Conservation (phyloP, 2,888 invertebrate genomes). For the Drosophila silvestris region DNA sequence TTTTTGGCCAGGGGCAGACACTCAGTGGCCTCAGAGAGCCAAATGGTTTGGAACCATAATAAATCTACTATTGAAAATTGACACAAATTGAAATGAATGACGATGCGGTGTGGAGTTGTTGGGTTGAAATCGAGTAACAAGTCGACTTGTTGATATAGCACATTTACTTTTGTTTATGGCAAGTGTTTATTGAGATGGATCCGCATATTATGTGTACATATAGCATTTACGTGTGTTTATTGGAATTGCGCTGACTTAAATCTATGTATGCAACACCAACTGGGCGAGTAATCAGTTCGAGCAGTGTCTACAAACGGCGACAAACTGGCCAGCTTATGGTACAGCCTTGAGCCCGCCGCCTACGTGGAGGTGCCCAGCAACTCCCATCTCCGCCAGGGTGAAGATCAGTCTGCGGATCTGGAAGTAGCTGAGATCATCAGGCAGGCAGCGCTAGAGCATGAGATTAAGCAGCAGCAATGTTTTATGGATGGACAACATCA, state of each 20-base stretch:
- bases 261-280: conserved; percentile 6
- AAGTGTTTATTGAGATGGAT: conserved; percentile 19
- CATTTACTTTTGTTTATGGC: conserved; percentile 34
- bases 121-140: background rate
- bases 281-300: conserved; percentile 39
- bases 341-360: conserved; percentile 56
- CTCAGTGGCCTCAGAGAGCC: conserved; percentile 7
- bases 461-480: conserved; percentile 34
- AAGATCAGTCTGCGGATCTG: conserved; percentile 6
- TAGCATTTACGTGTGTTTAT: conserved; percentile 39
- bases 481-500: conserved; percentile 15
- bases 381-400: conserved; percentile 2
- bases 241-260: conserved; percentile 18
- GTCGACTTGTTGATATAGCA: conserved; percentile 54
- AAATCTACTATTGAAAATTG: conserved; percentile 44
- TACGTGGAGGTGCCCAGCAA: conserved; percentile 51
- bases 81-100: conserved; percentile 47
- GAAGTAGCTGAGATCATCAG: conserved; percentile 51
- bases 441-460: conserved; percentile 60
- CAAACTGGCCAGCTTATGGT: conserved; percentile 41
- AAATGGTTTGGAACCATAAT: background rate
- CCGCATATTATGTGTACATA: background rate
- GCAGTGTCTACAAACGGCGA: conserved; percentile 6
- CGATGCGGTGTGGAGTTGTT: conserved; percentile 1
- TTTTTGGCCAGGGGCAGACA: conserved; percentile 21